Evolutionary conservation across 1,140 invertebrate species (phyloP), one percentile per base, ranked within the genome.

Genomic region (Hetaerina americana): DNA sequence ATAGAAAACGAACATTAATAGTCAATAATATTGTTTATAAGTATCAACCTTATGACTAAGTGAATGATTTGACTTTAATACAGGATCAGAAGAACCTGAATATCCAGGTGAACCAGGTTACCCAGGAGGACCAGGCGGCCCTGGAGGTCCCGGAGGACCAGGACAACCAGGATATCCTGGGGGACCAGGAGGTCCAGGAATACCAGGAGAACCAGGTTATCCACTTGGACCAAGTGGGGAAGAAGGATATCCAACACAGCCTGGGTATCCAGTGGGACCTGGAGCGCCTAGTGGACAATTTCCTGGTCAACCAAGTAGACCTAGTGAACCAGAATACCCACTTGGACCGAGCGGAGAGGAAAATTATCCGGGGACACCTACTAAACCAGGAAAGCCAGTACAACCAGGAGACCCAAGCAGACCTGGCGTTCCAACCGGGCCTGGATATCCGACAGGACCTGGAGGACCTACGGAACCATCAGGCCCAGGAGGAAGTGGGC

Each of bases 401-500:
- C 6, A 26, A 1, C 67, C 67, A 68, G 67, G 67, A 2, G 2
- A 10, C 22, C 40, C 40, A 5, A 10, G 40, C 2, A n/a, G 40
- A 2, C 40, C 40, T 10, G 40, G 40, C 15, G 40, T 12, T 18
- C 2, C 40, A 1, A n/a, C 15, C 2, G 40, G 40, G 22, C 15
- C 40, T 18, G 40, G 40, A 57, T n/a, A 57, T 3, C 40, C 40
- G 2, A 70, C 70, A 27, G 31, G 6, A 12, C 73, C 73, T 72
- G 73, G 75, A 6, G 71, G 68, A 22, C 73, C 66, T 57, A 66
- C 72, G 28, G 75, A 73, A n/a, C 27, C 28, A 18, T 72, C 73
- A 6, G 26, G 68, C 2, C 40, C 40, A 5, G 40, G 40, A 57
- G 2, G 10, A 57, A 1, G 15, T 1, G 40, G 40, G 24, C 70